These are phyloP conservation scores for Zootermopsis nevadensis DNA, from an alignment of 2,888 invertebrate species.

Conservation along the genomic window DNA sequence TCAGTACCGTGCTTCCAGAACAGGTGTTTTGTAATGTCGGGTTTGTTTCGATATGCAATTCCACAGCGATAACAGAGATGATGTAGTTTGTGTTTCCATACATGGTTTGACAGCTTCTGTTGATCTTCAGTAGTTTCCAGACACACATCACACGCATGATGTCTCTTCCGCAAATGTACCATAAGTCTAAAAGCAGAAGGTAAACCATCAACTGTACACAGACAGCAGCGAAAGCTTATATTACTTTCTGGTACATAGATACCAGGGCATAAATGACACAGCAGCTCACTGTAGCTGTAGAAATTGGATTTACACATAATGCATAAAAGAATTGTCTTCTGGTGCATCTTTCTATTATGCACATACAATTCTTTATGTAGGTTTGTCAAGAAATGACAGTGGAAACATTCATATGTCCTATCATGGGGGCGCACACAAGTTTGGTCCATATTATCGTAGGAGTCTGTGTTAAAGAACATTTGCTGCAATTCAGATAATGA, in stretches of 20 bases:
- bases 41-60: constrained; percentile 88
- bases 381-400: constrained; percentile 81
- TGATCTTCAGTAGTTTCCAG: constrained; percentile 85
- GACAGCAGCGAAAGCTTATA: constrained; percentile 82
- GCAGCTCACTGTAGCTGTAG: constrained; percentile 86
- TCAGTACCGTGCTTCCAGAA: constrained; percentile 95
- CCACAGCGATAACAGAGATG: constrained; percentile 90
- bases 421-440: constrained; percentile 70
- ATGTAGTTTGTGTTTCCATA: constrained; percentile 90
- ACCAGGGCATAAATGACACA: constrained; percentile 89
- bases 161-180: constrained; percentile 87
- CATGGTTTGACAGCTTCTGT: constrained; percentile 83
- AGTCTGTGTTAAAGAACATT: constrained; percentile 78
- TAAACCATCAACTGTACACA: constrained; percentile 80
- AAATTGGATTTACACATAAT: constrained; percentile 90
- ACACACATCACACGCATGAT: constrained; percentile 89
- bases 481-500: constrained; percentile 72
- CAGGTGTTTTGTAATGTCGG: constrained; percentile 88
- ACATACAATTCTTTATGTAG: constrained; percentile 87
- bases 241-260: constrained; percentile 71
- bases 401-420: constrained; percentile 85
- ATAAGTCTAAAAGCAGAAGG: constrained; percentile 90
- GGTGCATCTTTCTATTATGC: constrained; percentile 88
- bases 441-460: constrained; percentile 73
- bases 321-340: constrained; percentile 83